Evolutionary conservation across 2,888 invertebrate species (phyloP).

Genomic region (Scaeva pyrastri): DNA sequence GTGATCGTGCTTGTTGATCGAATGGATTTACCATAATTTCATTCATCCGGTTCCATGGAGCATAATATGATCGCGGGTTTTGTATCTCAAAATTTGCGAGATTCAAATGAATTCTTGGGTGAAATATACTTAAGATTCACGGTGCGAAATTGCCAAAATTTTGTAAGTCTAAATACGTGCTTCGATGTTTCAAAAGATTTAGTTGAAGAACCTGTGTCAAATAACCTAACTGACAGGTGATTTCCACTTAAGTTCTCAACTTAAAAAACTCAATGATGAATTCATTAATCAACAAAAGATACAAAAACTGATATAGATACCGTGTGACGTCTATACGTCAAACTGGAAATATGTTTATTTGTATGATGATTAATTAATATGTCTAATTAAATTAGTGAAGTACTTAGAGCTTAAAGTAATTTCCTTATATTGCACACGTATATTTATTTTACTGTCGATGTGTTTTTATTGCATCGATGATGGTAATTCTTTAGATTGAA

Average conservation of each 20-base stretch:
- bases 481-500: conserved; percentile 13
- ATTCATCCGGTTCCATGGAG: conserved; percentile 57
- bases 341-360: background rate
- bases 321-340: background rate
- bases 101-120: background rate
- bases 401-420: conserved; percentile 11
- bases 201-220: too few species aligned
- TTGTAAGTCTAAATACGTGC: conserved; percentile 1
- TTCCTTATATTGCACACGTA: conserved; percentile 31
- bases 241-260: background rate
- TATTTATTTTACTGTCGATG: background rate
- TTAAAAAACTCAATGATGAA: background rate
- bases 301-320: conserved; percentile 34
- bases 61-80: background rate
- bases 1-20: conserved; percentile 63
- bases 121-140: conserved; percentile 54
- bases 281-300: background rate
- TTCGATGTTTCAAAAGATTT: conserved; percentile 6
- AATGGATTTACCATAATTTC: conserved; percentile 64
- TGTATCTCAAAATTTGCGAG: background rate
- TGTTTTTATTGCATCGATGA: background rate
- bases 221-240: background rate
- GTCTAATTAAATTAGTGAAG: conserved; percentile 1
- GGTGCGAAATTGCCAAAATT: conserved; percentile 53
- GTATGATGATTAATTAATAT: conserved; percentile 1